Evolutionary conservation across 2,888 invertebrate genomes (phyloP), one percentile per base, ranked within the genome.

Genomic region (Chrysolina haemoptera): DNA sequence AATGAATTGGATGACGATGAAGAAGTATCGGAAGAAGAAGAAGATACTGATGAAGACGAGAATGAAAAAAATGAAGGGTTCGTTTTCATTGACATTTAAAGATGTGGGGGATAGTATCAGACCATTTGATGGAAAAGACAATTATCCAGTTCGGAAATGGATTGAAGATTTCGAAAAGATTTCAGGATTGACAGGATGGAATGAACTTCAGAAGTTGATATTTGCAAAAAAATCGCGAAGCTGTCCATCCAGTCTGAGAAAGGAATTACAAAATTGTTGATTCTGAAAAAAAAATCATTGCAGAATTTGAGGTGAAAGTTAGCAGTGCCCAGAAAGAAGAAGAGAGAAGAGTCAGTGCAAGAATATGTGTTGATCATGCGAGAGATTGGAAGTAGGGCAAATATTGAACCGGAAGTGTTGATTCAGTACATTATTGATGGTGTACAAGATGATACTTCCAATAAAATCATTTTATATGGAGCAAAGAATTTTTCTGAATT

Each of bases 391-490:
- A 77, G 82, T 10, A 81, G 85, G 62, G 86, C 81, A 1, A 78
- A 77, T 5, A 77, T 87, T 27, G 86, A 87, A 77, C 81, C 82
- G 41, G 84, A 76, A 68, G 82, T 81, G 3, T 50, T 87, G 4
- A 87, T 86, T 8, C 85, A 86, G 64, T 88, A 86, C 73, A 82
- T 87, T 0, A 85, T 87, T 5, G 86, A 87, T 74, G 87, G 85
- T 0, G 85, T 88, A 27, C 71, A 68, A 1, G 84, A 83, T 65
- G 76, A 79, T 22, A 27, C 64, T n/a, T 16, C 62, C 16, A 78
- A 80, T 62, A 82, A 83, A 74, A 70, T 77, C 8, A 67, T 80
- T 22, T 68, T 83, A 9, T 82, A 82, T 65, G 81, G 80, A 16
- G 78, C 81, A 0, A 77, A 43, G 53, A 41, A 62, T 40, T 71